Evolutionary conservation across 2,797 vertebrate genomes (phyloP).

Genomic region (Chelmon rostratus): DNA sequence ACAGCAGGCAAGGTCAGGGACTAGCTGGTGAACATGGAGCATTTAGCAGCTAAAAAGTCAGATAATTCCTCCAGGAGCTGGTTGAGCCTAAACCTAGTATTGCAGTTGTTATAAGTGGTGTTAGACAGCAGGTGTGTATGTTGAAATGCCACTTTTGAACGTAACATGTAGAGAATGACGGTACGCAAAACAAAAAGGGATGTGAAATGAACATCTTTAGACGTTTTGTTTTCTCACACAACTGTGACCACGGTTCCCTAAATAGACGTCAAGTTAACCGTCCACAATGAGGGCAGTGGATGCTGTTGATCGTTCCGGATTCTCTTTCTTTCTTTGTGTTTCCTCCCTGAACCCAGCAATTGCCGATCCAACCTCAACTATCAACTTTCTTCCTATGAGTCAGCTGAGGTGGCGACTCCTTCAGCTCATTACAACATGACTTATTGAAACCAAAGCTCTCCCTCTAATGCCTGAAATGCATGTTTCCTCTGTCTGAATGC

Average conservation of each 20-base stretch:
- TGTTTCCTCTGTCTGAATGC: conserved; percentile 63
- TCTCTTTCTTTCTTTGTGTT: conserved; percentile 36
- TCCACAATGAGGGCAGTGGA: conserved; percentile 33
- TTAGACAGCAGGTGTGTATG: conserved; percentile 19
- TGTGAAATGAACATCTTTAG: conserved; percentile 17
- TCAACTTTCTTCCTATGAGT: conserved; percentile 73
- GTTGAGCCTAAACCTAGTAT: no score
- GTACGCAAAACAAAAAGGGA: not conserved
- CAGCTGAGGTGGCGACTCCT: conserved; percentile 66
- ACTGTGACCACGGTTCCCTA: conserved; percentile 27
- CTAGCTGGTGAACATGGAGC: no score
- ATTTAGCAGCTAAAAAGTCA: not conserved
- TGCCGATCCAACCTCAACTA: conserved; percentile 68
- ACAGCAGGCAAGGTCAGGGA: no score
- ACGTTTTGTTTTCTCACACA: conserved; percentile 44
- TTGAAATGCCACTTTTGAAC: not conserved
- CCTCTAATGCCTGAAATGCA: conserved; percentile 52
- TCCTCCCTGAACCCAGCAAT: conserved; percentile 48
- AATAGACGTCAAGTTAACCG: conserved; percentile 39
- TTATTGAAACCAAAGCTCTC: conserved; percentile 66
- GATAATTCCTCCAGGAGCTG: no score
- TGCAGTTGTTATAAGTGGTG: no score
- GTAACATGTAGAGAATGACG: not conserved
- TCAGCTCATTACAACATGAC: conserved; percentile 73
- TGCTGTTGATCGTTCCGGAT: conserved; percentile 43